Percentiles rank a stretch among this genome's conserved stretches.
These are phyloP conservation scores for Drosophila setifemur DNA, from an alignment of 1,140 invertebrate species.

Conservation along the genomic window DNA sequence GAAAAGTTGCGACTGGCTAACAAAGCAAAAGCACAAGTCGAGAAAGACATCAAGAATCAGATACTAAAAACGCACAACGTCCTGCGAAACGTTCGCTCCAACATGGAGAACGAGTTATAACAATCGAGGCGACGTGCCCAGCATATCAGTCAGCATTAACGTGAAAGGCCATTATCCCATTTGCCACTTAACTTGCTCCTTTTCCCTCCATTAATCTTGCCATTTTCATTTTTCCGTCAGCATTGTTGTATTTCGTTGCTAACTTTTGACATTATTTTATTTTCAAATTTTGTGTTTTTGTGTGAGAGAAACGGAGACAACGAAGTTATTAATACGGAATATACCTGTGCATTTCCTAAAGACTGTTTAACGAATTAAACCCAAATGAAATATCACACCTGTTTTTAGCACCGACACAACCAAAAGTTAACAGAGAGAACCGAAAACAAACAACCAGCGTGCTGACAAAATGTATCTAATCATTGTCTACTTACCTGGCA, in stretches of 20 bases:
- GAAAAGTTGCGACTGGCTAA: conserved; percentile 84
- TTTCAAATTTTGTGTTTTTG: conserved; percentile 7
- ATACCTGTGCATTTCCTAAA: conserved; percentile 60
- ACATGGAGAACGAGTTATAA: conserved; percentile 83
- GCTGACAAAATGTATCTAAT: conserved; percentile 16
- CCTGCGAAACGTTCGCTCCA: conserved; percentile 84
- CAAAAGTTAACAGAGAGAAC: conserved; percentile 13
- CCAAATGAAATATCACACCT: conserved; percentile 31
- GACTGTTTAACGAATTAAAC: conserved; percentile 48
- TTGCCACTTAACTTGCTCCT: conserved; percentile 11
- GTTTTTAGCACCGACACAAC: conserved; percentile 7
- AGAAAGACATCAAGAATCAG: conserved; percentile 85
- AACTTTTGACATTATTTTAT: conserved; percentile 19
- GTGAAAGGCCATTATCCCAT: conserved; percentile 23
- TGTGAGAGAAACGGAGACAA: conserved; percentile 26
- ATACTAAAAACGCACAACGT: conserved; percentile 85
- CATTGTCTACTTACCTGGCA: conserved; percentile 12
- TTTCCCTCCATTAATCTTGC: conserved; percentile 24
- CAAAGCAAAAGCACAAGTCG: conserved; percentile 84
- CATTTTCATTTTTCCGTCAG: conserved; percentile 8
- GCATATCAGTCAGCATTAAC: conserved; percentile 35
- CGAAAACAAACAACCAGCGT: no score
- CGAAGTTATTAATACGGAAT: conserved; percentile 46
- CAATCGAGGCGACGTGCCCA: conserved; percentile 30
- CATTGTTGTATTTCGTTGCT: conserved; percentile 6